Evolutionary conservation across 2,888 invertebrate species (phyloP).

Genomic region (Euzetes globulus): DNA sequence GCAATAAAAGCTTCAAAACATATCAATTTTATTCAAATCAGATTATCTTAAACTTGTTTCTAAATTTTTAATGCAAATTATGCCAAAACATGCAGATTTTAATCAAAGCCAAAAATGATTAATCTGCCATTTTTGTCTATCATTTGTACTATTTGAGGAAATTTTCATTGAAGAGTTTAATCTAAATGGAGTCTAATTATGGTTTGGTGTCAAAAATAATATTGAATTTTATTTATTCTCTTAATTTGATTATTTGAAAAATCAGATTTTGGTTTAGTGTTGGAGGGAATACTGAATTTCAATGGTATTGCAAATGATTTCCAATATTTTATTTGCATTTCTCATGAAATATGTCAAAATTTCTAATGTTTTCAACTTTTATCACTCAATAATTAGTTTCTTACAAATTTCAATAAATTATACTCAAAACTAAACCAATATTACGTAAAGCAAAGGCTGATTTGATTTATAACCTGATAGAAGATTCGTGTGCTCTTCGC

Average conservation of each 20-base stretch:
- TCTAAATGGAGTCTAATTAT: not conserved
- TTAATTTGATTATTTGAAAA: not conserved
- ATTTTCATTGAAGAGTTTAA: not conserved
- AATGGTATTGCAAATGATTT: too few relatives aligned
- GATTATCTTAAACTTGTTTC: not conserved
- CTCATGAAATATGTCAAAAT: too few relatives aligned
- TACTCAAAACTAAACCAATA: too few relatives aligned
- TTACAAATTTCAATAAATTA: too few relatives aligned
- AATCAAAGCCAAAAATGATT: not conserved
- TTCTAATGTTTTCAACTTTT: too few relatives aligned
- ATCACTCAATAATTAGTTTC: too few relatives aligned
- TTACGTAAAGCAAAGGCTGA: too few relatives aligned
- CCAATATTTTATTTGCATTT: too few relatives aligned
- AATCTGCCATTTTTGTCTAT: not conserved
- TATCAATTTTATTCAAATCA: not conserved
- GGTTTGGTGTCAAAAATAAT: not conserved
- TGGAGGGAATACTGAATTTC: too few relatives aligned
- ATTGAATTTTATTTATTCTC: not conserved
- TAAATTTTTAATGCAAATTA: not conserved
- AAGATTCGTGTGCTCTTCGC: not conserved
- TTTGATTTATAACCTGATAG: not conserved
- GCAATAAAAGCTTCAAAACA: not conserved
- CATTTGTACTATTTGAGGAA: too few relatives aligned
- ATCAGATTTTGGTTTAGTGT: too few relatives aligned
- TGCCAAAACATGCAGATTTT: not conserved